Evolutionary conservation across 2,113 vertebrate genomes (phyloP), one percentile per base, ranked within the genome.

Genomic region (Pitta sordida): DNA sequence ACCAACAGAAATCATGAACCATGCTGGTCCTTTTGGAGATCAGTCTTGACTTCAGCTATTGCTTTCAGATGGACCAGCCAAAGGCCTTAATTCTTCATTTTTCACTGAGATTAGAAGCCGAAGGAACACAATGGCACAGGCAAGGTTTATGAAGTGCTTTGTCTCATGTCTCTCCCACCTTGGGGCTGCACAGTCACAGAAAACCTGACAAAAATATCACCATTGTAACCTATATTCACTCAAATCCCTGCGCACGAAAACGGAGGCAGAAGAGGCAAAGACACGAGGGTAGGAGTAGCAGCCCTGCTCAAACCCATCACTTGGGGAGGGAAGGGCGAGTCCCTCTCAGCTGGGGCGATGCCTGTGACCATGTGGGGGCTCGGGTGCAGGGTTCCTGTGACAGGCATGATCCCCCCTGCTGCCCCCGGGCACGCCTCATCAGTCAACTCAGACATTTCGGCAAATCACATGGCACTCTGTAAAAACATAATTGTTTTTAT

Each of bases 401-500:
- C 60, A 78, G 41, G 37, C 13, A 1, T 1, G 21, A 44, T 89
- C 62, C 62, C 77, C 63, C 18, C 4, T 0, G 1, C 83, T 24
- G 60, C 73, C 77, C 56, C 63, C 53, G 15, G 18, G 15, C 81
- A 76, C 4, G 2, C 20, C 81, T 76, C 94, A 92, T 92, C 95
- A 51, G 67, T 77, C 91, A 85, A 4, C 88, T 34, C 29, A 69
- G 86, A 49, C 75, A 65, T 59, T 53, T 87, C 96, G 85, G 89
- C 89, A 92, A 89, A 96, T 93, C 91, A 91, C 91, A 59, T 4
- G 63, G 74, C 87, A 87, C 91, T 94, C 80, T 80, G 91, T 90
- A 94, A 94, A 94, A 91, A 87, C 87, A 39, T 69, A 44, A 95
- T 86, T 75, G 92, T 95, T 95, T 96, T 92, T 94, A 96, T 95